A percentile compares a stretch with the other conserved stretches of the same genome.
Evolutionary conservation across 1,140 invertebrate genomes (phyloP).

Genomic region (Tachypleus tridentatus): DNA sequence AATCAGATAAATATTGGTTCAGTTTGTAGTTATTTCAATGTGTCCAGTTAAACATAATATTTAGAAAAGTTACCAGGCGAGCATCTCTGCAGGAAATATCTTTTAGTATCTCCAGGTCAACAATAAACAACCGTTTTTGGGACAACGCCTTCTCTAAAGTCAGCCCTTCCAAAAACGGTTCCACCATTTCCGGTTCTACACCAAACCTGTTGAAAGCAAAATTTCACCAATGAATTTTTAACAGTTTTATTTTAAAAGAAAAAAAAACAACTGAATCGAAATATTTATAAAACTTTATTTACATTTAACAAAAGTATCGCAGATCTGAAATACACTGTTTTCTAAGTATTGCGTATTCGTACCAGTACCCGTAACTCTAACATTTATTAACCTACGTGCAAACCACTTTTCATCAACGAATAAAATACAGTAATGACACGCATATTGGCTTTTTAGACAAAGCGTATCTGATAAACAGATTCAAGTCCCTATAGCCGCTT

Average conservation of each 20-base stretch:
- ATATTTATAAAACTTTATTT: neutral
- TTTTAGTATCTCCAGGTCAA: conserved; percentile 36
- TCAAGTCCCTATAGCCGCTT: no score
- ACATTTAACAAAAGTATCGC: neutral
- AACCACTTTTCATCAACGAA: neutral
- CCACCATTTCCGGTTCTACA: conserved; percentile 35
- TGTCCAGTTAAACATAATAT: no score
- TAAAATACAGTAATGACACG: neutral
- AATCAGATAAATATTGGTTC: no score
- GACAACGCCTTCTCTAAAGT: conserved; percentile 34
- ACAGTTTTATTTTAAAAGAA: neutral
- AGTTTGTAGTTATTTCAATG: no score
- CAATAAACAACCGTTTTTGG: conserved; percentile 37
- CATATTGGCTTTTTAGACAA: neutral
- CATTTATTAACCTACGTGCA: no score
- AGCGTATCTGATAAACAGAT: no score
- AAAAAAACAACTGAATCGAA: neutral
- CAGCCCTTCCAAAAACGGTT: conserved; percentile 35
- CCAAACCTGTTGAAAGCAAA: conserved; percentile 29
- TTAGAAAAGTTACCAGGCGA: conserved; percentile 22
- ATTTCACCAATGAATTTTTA: conserved; percentile 3
- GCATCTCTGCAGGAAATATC: conserved; percentile 28
- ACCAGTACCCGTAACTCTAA: no score
- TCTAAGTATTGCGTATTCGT: no score
- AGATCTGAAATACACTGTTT: neutral